Evolutionary conservation across 2,797 vertebrate genomes (phyloP).

Genomic region (Danio jaintianensis): DNA sequence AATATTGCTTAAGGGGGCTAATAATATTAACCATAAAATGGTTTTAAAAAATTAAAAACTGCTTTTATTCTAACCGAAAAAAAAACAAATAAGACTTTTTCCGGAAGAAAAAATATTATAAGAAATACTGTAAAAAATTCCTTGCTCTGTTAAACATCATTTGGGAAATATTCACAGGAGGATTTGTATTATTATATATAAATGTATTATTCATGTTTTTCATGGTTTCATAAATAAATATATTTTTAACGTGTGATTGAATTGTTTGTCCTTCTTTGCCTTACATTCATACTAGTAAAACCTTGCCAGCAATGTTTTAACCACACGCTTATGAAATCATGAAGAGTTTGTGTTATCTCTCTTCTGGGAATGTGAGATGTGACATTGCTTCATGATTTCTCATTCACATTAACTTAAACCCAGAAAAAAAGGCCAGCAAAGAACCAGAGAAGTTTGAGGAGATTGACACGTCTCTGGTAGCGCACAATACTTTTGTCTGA

Average conservation of each 20-base stretch:
- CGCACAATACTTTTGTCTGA: conserved; percentile 8
- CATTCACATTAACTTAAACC: neutral
- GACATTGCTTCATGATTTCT: neutral
- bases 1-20: too few relatives aligned
- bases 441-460: neutral
- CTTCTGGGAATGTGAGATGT: neutral
- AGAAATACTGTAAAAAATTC: too few relatives aligned
- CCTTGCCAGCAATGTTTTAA: neutral
- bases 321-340: neutral
- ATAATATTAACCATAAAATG: too few relatives aligned
- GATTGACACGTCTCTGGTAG: neutral
- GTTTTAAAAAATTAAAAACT: too few relatives aligned
- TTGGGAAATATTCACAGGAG: too few relatives aligned
- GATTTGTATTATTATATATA: too few relatives aligned
- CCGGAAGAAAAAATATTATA: too few relatives aligned
- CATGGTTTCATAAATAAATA: too few relatives aligned
- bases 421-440: neutral
- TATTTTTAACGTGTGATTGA: neutral
- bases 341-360: neutral
- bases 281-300: neutral
- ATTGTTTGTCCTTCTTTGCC: neutral
- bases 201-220: too few relatives aligned
- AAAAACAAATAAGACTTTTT: too few relatives aligned
- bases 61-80: too few relatives aligned
- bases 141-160: too few relatives aligned